These are phyloP conservation scores for Archivesica marissinica DNA, from an alignment of 1,140 invertebrate genomes.

Conservation along the genomic window DNA sequence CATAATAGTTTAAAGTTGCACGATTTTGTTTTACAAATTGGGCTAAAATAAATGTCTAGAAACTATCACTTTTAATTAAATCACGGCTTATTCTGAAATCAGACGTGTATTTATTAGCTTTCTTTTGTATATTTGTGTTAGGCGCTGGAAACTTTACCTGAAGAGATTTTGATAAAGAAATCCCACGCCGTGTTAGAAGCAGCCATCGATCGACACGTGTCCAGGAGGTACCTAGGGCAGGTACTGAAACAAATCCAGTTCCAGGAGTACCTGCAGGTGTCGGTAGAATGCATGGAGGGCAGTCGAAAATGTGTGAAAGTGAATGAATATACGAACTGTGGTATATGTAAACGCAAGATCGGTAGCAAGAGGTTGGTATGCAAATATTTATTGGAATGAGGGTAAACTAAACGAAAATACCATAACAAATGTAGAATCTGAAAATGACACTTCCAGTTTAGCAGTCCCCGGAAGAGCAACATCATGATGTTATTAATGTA, in stretches of 20 bases:
- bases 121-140: neutral
- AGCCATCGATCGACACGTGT: neutral
- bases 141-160: neutral
- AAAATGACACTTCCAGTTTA: too few species aligned
- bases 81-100: too few species aligned
- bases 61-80: too few species aligned
- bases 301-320: neutral
- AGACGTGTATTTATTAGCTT: too few species aligned
- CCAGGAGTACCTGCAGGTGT: neutral
- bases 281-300: neutral
- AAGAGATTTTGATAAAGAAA: constrained; percentile 18
- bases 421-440: too few species aligned
- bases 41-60: too few species aligned
- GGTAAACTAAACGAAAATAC: too few species aligned
- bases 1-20: too few species aligned
- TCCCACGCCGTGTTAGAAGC: neutral
- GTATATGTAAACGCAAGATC: constrained; percentile 20
- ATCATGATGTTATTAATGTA: too few species aligned
- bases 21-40: too few species aligned
- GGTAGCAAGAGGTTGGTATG: constrained; percentile 18
- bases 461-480: too few species aligned
- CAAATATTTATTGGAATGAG: too few species aligned
- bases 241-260: neutral
- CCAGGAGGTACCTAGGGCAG: neutral
- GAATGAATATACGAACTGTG: neutral